Evolutionary conservation across 2,888 invertebrate genomes (phyloP).

Genomic region (Epirrhoe tristata): DNA sequence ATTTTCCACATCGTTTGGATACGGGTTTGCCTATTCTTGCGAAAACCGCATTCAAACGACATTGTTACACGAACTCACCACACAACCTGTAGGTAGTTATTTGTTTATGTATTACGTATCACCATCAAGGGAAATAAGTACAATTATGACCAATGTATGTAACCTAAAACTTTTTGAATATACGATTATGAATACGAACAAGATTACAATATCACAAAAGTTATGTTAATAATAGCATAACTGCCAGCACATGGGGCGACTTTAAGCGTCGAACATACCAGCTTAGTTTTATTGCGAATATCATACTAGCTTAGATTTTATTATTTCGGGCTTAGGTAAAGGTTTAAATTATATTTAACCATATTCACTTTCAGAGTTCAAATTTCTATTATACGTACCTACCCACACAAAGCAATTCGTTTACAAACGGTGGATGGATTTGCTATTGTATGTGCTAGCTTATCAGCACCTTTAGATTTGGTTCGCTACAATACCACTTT

Average conservation of each 20-base stretch:
- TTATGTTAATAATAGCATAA: not conserved
- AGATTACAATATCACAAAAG: constrained; percentile 1
- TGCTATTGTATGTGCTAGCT: not conserved
- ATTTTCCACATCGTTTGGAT: not conserved
- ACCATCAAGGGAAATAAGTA: not conserved
- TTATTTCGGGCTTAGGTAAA: not conserved
- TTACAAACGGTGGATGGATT: not conserved
- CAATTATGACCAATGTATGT: no score
- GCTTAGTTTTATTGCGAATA: not conserved
- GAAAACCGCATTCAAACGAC: not conserved
- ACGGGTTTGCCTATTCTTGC: not conserved
- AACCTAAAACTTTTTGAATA: no score
- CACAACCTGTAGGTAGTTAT: not conserved
- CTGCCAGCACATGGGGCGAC: not conserved
- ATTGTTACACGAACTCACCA: not conserved
- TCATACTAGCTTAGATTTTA: not conserved
- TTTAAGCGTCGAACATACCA: not conserved
- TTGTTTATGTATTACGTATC: not conserved
- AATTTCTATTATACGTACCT: not conserved
- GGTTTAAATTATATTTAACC: not conserved
- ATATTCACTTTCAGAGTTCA: not conserved
- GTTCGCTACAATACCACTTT: not conserved
- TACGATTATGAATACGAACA: no score
- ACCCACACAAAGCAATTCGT: not conserved
- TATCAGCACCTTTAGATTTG: not conserved